Conservation (phyloP, 2,797 vertebrate genomes). For the Melanotaenia maccullochi region DNA sequence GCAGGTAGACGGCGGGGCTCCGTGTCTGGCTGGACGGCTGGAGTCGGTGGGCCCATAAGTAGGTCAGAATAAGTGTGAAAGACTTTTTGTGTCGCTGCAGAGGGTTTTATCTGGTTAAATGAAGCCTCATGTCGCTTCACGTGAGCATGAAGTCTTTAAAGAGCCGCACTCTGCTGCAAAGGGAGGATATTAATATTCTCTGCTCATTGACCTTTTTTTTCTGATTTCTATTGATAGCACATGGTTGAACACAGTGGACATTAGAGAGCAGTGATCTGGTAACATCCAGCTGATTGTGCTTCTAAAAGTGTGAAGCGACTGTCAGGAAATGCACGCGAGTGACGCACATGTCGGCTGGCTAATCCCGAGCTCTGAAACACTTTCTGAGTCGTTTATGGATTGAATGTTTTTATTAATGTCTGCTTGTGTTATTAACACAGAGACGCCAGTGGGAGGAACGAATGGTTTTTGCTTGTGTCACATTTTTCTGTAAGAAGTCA, state of each 20-base stretch:
- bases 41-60: not conserved
- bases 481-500: not conserved
- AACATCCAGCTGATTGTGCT: conserved; percentile 10
- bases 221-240: conserved; percentile 20
- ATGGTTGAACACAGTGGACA: conserved; percentile 4
- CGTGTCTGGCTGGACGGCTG: not conserved
- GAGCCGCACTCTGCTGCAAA: not conserved
- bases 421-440: not conserved
- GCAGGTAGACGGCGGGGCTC: conserved; percentile 8
- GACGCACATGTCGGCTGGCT: not conserved
- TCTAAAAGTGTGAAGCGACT: conserved; percentile 6
- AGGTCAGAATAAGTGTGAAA: not conserved
- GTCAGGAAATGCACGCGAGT: conserved; percentile 23
- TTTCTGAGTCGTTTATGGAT: conserved; percentile 9
- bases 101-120: too few relatives aligned
- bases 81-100: too few relatives aligned
- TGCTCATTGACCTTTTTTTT: conserved; percentile 21
- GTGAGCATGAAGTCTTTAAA: conserved; percentile 3
- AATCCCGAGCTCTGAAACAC: conserved; percentile 7
- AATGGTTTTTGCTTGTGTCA: not conserved
- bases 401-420: not conserved
- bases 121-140: not conserved
- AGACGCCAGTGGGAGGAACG: not conserved
- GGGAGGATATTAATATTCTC: not conserved
- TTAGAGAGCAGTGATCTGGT: conserved; percentile 18